Percentiles rank a stretch among this genome's conserved stretches.
Conservation (phyloP, 2,113 vertebrate species). For the Condylura cristata region DNA sequence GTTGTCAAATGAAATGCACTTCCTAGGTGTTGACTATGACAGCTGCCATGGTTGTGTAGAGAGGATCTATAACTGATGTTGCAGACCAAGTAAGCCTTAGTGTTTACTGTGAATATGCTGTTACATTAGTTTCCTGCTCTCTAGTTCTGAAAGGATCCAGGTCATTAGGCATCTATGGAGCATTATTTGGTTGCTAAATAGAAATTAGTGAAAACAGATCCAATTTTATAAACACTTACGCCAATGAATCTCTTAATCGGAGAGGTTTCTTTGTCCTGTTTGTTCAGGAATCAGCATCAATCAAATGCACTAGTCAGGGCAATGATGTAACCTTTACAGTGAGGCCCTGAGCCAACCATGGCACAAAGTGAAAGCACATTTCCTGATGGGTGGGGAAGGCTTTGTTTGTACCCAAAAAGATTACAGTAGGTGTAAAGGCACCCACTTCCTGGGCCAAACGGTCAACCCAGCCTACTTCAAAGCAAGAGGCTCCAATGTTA, state of each 20-base stretch:
- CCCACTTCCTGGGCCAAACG: background rate
- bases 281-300: background rate
- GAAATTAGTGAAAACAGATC: background rate
- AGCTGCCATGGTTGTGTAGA: background rate
- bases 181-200: constrained; percentile 5
- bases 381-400: background rate
- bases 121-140: background rate
- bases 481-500: background rate
- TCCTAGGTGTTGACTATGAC: background rate
- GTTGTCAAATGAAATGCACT: background rate
- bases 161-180: background rate
- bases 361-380: background rate
- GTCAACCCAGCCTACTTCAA: background rate
- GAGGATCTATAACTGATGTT: background rate
- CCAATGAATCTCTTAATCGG: background rate
- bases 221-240: background rate
- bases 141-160: background rate
- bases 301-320: background rate
- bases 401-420: background rate
- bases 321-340: rapidly evolving
- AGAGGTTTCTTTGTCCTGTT: background rate
- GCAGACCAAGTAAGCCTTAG: background rate
- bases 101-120: background rate
- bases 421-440: background rate
- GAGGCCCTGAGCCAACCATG: background rate